phyloP scores from a whole-genome alignment of 2,113 vertebrate species.

The Piprites chloris region DNA sequence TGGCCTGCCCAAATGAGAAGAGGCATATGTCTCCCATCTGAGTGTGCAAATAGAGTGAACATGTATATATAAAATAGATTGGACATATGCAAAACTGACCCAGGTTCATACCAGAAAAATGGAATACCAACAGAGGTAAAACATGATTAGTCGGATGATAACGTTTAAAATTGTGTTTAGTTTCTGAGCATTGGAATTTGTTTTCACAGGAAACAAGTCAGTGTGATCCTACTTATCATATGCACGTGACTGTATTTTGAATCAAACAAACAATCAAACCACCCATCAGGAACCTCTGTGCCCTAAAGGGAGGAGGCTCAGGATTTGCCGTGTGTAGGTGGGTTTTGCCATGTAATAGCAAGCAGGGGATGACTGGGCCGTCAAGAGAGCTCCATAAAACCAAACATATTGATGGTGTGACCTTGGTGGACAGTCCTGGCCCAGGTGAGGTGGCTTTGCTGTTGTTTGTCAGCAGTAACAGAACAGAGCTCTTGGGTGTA shows the following conservation, averaged over 20 bases:
- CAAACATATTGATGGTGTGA: neutral
- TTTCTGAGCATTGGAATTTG: constrained; percentile 12
- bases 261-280: constrained; percentile 8
- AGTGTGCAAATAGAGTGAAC: constrained; percentile 66
- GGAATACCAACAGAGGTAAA: constrained; percentile 39
- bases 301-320: neutral
- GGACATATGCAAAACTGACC: constrained; percentile 66
- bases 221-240: neutral
- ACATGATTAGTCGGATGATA: constrained; percentile 29
- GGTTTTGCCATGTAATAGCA: neutral
- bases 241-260: neutral
- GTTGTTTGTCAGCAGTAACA: neutral
- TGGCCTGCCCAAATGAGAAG: constrained; percentile 62
- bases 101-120: constrained; percentile 32
- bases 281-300: neutral
- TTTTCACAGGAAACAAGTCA: constrained; percentile 4
- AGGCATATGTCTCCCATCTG: constrained; percentile 63
- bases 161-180: constrained; percentile 1
- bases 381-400: neutral
- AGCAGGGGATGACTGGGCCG: neutral
- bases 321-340: accelerated
- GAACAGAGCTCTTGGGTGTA: accelerated
- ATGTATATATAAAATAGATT: constrained; percentile 61
- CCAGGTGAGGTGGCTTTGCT: neutral
- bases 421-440: neutral